Evolutionary conservation across 2,797 vertebrate genomes (phyloP).

Genomic region (Menidia menidia): DNA sequence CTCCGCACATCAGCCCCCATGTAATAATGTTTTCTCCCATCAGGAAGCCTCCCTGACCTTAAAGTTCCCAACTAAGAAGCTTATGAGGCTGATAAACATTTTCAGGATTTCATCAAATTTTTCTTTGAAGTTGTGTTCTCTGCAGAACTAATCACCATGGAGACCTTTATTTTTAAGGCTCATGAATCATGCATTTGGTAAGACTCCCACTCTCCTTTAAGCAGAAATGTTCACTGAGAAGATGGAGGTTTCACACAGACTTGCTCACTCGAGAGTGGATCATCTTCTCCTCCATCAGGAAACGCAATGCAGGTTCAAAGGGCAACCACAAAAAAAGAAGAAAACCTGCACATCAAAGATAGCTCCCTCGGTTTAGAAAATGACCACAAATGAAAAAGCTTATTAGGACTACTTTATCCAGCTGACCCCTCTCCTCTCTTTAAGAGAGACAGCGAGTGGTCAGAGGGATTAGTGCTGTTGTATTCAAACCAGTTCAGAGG

Average conservation of each 20-base stretch:
- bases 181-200: conserved; percentile 42
- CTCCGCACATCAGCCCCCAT: conserved; percentile 41
- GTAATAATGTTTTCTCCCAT: conserved; percentile 55
- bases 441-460: conserved; percentile 50
- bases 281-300: conserved; percentile 30
- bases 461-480: conserved; percentile 72
- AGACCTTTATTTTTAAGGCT: conserved; percentile 43
- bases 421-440: conserved; percentile 59
- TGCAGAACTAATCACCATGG: conserved; percentile 49
- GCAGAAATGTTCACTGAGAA: conserved; percentile 30
- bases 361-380: conserved; percentile 37
- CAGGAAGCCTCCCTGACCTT: conserved; percentile 62
- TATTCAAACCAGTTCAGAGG: conserved; percentile 60
- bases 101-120: conserved; percentile 67
- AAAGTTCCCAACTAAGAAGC: conserved; percentile 69
- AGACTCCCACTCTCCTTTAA: conserved; percentile 17
- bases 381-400: conserved; percentile 52
- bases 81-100: conserved; percentile 66
- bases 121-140: conserved; percentile 66
- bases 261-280: conserved; percentile 12
- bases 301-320: conserved; percentile 45
- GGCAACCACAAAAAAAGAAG: conserved; percentile 11
- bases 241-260: conserved; percentile 26
- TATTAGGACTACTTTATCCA: conserved; percentile 57
- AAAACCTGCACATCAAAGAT: conserved; percentile 57